Conservation (phyloP, 2,113 vertebrate species). For the Canis aureus region DNA sequence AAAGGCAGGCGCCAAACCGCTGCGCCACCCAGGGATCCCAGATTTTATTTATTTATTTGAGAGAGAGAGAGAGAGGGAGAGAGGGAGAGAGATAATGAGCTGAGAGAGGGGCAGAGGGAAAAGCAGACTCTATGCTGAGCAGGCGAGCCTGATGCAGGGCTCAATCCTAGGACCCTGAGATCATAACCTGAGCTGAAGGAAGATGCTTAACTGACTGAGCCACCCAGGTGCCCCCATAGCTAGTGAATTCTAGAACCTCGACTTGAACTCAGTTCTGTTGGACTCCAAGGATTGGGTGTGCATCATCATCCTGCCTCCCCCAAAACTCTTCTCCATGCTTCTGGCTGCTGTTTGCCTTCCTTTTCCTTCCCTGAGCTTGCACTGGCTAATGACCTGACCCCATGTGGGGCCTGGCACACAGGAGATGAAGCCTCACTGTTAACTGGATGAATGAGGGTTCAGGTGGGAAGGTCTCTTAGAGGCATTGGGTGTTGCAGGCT, state of each 20-base stretch:
- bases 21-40: too few relatives aligned
- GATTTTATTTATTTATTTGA: not conserved
- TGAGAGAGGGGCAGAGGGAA: too few relatives aligned
- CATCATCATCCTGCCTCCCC: not conserved
- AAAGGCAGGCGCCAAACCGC: too few relatives aligned
- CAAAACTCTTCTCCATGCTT: not conserved
- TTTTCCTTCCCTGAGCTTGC: conserved; percentile 13
- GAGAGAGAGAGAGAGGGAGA: too few relatives aligned
- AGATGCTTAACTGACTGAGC: too few relatives aligned
- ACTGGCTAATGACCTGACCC: not conserved
- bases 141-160: too few relatives aligned
- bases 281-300: not conserved
- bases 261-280: not conserved
- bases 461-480: not conserved
- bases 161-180: too few relatives aligned
- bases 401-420: not conserved
- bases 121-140: too few relatives aligned
- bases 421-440: not conserved
- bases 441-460: not conserved
- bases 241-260: not conserved
- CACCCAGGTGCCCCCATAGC: not conserved
- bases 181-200: too few relatives aligned
- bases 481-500: not conserved
- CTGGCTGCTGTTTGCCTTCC: not conserved
- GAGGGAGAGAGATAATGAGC: too few relatives aligned